Evolutionary conservation across 53 echinoderm and acorn worm genomes (phyloP).

Genomic region (Luidia sarsii): DNA sequence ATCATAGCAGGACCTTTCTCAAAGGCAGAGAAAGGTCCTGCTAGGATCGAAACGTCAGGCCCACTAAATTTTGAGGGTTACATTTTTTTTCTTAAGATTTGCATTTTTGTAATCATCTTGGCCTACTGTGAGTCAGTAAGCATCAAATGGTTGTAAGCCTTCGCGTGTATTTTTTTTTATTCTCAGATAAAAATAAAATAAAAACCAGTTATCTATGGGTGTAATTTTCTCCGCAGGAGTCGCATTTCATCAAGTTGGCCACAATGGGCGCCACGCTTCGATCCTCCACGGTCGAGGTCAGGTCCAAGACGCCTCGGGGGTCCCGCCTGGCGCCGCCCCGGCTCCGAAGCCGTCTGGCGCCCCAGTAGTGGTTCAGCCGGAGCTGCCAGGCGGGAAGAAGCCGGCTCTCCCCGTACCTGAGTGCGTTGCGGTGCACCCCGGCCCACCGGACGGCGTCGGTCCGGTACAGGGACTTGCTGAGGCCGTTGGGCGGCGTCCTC

Average conservation of each 20-base stretch:
- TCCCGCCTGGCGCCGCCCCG: conserved; percentile 24
- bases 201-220: too few species aligned
- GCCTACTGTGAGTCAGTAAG: too few species aligned
- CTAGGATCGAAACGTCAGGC: too few species aligned
- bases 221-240: background rate
- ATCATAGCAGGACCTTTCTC: too few species aligned
- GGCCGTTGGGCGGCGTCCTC: background rate
- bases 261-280: conserved; percentile 15
- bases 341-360: background rate
- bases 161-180: too few species aligned
- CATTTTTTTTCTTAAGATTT: too few species aligned
- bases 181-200: too few species aligned
- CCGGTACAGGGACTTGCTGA: conserved; percentile 12
- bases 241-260: background rate
- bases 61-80: too few species aligned
- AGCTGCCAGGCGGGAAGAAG: background rate
- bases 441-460: background rate
- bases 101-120: too few species aligned
- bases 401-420: background rate
- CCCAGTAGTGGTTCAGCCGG: conserved; percentile 27
- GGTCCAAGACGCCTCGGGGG: conserved; percentile 2
- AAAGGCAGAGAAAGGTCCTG: too few species aligned
- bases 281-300: conserved; percentile 1
- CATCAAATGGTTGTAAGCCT: too few species aligned
- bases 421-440: background rate